Conservation (phyloP, 2,888 invertebrate genomes). For the Agrilus biguttatus region DNA sequence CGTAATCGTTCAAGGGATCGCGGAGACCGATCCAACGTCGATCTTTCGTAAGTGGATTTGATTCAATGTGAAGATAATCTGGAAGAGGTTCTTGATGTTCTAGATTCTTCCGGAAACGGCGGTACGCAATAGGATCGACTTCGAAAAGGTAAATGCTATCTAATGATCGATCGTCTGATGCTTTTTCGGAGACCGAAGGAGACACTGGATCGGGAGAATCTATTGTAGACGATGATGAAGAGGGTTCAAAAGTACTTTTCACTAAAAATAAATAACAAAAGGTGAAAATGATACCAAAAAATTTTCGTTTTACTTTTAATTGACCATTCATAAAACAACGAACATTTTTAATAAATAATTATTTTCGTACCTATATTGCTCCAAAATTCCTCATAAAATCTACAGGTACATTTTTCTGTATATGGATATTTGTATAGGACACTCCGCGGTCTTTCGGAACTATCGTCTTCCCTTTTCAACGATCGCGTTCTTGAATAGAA, state of each 20-base stretch:
- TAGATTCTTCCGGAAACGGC: not conserved
- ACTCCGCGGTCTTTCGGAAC: constrained; percentile 13
- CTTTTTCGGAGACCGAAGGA: too few species aligned
- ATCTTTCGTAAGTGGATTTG: not conserved
- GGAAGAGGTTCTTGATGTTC: constrained; percentile 3
- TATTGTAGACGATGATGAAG: too few species aligned
- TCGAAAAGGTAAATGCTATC: too few species aligned
- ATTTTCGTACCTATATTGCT: not conserved
- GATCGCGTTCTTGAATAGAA: constrained; percentile 4
- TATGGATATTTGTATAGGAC: constrained; percentile 22
- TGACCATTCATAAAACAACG: too few species aligned
- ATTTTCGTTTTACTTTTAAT: too few species aligned
- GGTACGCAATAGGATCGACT: too few species aligned
- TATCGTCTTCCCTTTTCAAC: constrained; percentile 4
- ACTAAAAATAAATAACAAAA: too few species aligned
- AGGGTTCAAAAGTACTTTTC: too few species aligned
- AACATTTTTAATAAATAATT: too few species aligned
- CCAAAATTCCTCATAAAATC: constrained; percentile 4
- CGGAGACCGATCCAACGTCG: constrained; percentile 7
- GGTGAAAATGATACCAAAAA: too few species aligned
- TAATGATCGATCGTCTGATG: too few species aligned
- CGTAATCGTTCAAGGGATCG: constrained; percentile 9
- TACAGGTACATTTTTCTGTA: constrained; percentile 19
- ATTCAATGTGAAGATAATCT: constrained; percentile 1
- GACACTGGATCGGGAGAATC: too few species aligned